Evolutionary conservation across 2,113 vertebrate genomes (phyloP), one percentile per base, ranked within the genome.

Genomic region (Melanostigma gelatinosum): DNA sequence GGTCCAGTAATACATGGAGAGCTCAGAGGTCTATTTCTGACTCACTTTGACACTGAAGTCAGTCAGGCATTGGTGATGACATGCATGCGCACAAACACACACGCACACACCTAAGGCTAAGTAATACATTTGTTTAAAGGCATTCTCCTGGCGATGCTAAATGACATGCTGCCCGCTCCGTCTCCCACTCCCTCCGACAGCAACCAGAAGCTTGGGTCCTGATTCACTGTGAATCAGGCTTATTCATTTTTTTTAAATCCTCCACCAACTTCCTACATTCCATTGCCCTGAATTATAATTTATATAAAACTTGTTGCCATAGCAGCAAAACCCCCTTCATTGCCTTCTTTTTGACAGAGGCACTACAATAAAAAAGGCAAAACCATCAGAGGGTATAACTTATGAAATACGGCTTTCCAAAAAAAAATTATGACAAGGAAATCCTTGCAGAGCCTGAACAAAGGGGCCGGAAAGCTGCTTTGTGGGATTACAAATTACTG

Each of bases 221-320:
- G 24, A 65, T 38, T 73, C 61, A 55, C 36, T 54, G 29, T 12
- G 65, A 81, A 74, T 58, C 44, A 50, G 70, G 22, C 22, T 44
- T 15, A 50, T 55, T 72, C 48, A 16, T 72, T 74, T 34, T 34
- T 34, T 34, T 34, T 12, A 50, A 52, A 69, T 13, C 44, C 72
- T 38, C 46, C 8, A 34, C 82, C 64, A 64, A 78, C 63, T 83
- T 74, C 85, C 69, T 62, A 58, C 77, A 69, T 46, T 38, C 77
- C 57, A 72, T 50, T 66, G 54, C 71, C 77, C 76, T 86, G 74
- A 87, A 80, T 86, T 83, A 80, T 72, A 80, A 86, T 89, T 85
- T 79, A 86, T 80, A 85, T 70, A 85, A 81, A 92, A 84, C 74
- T 42, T 78, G 92, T 93, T 92, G 87, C 90, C 87, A 91, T 93